Evolutionary conservation across 2,888 invertebrate species (phyloP), one percentile per base, ranked within the genome.

Genomic region (Rosalia funebris): DNA sequence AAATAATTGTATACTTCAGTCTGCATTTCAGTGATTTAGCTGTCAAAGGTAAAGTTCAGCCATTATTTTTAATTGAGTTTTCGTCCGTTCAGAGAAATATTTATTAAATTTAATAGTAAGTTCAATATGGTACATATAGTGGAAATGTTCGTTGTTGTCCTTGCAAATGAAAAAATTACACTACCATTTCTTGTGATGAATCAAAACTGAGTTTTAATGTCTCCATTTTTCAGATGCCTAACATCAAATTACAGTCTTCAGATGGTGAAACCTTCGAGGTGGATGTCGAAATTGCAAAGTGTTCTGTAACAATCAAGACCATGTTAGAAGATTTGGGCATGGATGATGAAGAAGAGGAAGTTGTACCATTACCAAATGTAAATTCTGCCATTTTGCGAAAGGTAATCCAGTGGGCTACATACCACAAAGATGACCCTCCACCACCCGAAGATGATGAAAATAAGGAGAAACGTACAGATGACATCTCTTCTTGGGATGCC

Each of bases 401-500:
- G 83, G 96, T 93, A 0, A 90, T 95, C 65, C 92, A 93, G 68
- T 95, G 95, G 95, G 94, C 95, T 0, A 93, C 92, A 0, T 95
- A 93, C 74, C 95, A 96, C 79, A 95, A 95, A 83, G 92, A 99
- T 76, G 98, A 99, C 80, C 95, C 96, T 16, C 94, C 96, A 57
- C 91, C 95, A 74, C 93, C 96, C 5, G 97, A 97, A 81, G 98
- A 99, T 75, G 97, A 98, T 77, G 98, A 98, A 79, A 96, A 95
- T 81, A 95, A 95, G 80, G 96, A 97, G 78, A 98, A 98, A 77
- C 86, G 98, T n/a, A 98, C 98, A 0, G 98, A 99, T 79, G 98
- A 99, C 78, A 99, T 99, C 70, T 95, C 95, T 16, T 95, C 96
- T 0, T 99, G 99, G 99, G 99, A 99, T 84, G 95, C 96, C 0